Percentiles rank a stretch among this genome's conserved stretches.
These are phyloP conservation scores for Aphaenogaster ashmeadi DNA, from an alignment of 1,140 invertebrate species.

Conservation along the genomic window DNA sequence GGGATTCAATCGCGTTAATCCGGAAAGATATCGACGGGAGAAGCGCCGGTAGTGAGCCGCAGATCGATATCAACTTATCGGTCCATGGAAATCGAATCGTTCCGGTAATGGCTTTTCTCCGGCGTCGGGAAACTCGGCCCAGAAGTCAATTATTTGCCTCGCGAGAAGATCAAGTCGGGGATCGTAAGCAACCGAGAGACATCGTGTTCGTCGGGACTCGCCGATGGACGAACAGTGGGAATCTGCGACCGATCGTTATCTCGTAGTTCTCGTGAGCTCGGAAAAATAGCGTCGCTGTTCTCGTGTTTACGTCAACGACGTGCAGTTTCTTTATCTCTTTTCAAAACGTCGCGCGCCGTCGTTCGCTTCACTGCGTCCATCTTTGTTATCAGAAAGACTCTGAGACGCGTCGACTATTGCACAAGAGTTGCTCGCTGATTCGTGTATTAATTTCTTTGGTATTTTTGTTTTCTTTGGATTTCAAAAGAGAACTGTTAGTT, in stretches of 20 bases:
- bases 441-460: neutral
- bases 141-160: constrained; percentile 58
- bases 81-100: constrained; percentile 57
- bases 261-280: neutral
- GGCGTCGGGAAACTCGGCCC: constrained; percentile 23
- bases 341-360: neutral
- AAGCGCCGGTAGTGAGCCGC: neutral
- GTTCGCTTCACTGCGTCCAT: neutral
- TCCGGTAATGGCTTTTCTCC: constrained; percentile 59
- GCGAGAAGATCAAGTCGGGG: neutral
- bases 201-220: neutral
- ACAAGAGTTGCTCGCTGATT: neutral
- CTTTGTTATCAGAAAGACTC: neutral
- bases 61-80: constrained; percentile 64
- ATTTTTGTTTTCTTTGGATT: neutral
- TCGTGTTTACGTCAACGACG: neutral
- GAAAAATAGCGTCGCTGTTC: constrained; percentile 3
- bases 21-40: constrained; percentile 50
- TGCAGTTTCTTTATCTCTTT: neutral
- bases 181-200: constrained; percentile 36
- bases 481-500: neutral
- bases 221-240: constrained; percentile 10
- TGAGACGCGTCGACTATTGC: neutral
- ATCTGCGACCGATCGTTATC: constrained; percentile 33
- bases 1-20: constrained; percentile 54